These are phyloP conservation scores for Chelon labrosus DNA, from an alignment of 2,797 vertebrate species.

Conservation along the genomic window DNA sequence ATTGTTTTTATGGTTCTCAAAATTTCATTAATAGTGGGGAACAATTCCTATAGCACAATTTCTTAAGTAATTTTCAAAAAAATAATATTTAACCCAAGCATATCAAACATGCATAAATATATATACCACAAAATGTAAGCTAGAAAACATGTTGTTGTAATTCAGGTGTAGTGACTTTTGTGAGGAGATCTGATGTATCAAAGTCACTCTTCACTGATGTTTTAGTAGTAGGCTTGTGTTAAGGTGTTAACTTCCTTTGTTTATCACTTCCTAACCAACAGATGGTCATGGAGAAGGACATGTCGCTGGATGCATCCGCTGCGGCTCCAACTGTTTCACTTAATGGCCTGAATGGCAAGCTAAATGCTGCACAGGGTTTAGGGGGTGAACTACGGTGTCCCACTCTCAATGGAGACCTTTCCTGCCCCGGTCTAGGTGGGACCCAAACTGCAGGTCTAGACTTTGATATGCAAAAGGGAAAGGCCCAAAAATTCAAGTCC, in stretches of 20 bases:
- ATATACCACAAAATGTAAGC: background rate
- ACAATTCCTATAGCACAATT: background rate
- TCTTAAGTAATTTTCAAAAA: background rate
- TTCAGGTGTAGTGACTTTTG: conserved; percentile 1
- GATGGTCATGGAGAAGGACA: conserved; percentile 52
- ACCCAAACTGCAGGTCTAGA: conserved; percentile 64
- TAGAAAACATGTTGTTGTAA: background rate
- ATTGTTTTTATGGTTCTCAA: background rate
- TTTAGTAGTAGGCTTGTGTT: background rate
- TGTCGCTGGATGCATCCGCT: conserved; percentile 63
- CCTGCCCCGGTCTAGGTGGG: conserved; percentile 50
- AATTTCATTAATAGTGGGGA: background rate
- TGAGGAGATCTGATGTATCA: background rate
- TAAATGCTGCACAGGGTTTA: conserved; percentile 53
- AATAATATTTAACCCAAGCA: background rate
- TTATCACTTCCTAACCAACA: conserved; percentile 49
- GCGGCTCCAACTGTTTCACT: conserved; percentile 57
- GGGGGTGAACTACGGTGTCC: conserved; percentile 60
- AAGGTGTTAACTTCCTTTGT: conserved; percentile 20
- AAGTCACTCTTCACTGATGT: background rate
- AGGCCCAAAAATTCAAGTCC: conserved; percentile 68
- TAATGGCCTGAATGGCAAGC: conserved; percentile 58
- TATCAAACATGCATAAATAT: background rate
- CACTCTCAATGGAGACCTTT: conserved; percentile 72
- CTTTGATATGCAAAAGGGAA: conserved; percentile 30